Evolutionary conservation across 2,113 vertebrate genomes (phyloP).

Genomic region (Thamnophis sirtalis): DNA sequence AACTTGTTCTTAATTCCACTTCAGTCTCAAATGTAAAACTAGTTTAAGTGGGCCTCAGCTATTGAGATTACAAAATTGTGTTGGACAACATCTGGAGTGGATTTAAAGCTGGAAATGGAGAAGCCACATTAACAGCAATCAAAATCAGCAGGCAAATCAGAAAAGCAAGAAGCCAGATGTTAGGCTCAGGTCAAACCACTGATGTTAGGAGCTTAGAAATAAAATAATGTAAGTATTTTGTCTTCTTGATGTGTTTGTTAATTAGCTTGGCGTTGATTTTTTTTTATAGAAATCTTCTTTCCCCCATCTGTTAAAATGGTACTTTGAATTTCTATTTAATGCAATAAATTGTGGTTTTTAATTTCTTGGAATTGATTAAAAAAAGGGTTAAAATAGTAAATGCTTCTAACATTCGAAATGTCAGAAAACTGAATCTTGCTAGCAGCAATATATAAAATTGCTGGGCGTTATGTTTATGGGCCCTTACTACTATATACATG

Average conservation of each 20-base stretch:
- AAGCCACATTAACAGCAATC: background rate
- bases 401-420: background rate
- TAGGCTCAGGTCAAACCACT: background rate
- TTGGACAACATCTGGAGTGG: background rate
- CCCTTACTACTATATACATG: background rate
- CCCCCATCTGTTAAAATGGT: background rate
- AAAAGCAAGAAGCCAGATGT: background rate
- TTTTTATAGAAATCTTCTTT: background rate
- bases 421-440: background rate
- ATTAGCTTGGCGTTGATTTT: background rate
- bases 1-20: background rate
- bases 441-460: background rate
- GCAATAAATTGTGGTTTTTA: background rate
- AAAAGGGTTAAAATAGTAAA: background rate
- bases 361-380: background rate
- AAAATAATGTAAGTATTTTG: background rate
- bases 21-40: background rate
- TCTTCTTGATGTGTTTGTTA: background rate
- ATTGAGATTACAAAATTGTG: background rate
- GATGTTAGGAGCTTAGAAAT: background rate
- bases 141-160: background rate
- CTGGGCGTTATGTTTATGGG: background rate
- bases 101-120: background rate
- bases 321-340: background rate
- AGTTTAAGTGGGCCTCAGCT: background rate